phyloP scores from a whole-genome alignment of 1,140 invertebrate genomes.

The Babylonia areolata region DNA sequence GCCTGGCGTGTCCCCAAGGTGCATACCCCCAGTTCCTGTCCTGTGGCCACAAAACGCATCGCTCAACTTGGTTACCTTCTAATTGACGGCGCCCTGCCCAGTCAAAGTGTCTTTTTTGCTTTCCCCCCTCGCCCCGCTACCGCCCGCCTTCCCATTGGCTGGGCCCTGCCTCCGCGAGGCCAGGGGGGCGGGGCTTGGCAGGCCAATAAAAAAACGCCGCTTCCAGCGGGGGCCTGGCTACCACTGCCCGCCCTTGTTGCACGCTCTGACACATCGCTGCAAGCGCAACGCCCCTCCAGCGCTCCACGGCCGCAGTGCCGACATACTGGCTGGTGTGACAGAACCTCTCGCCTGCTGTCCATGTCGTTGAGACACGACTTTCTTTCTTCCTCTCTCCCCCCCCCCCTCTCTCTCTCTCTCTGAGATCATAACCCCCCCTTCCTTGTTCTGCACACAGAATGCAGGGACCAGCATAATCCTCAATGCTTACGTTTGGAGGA shows the following conservation, averaged over 20 bases:
- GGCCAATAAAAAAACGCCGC: not conserved
- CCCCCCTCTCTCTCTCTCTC: not conserved
- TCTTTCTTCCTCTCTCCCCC: not conserved
- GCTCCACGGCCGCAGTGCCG: not conserved
- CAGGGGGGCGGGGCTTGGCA: slow-evolving; percentile 28
- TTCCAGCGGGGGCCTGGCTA: slow-evolving; percentile 3
- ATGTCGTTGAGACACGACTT: no score
- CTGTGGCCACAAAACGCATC: slow-evolving; percentile 47
- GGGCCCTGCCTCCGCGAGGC: not conserved
- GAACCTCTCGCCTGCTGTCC: no score
- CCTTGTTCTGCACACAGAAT: no score
- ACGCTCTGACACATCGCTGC: slow-evolving; percentile 23
- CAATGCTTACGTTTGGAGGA: no score
- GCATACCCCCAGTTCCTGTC: slow-evolving; percentile 37
- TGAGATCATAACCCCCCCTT: no score
- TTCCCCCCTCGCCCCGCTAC: slow-evolving; percentile 13
- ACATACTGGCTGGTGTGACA: no score
- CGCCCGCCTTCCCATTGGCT: slow-evolving; percentile 32
- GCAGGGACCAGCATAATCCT: no score
- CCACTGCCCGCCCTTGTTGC: slow-evolving; percentile 11
- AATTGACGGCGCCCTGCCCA: slow-evolving; percentile 56
- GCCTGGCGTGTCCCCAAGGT: slow-evolving; percentile 17
- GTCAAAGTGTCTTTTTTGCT: slow-evolving; percentile 56
- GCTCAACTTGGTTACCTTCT: slow-evolving; percentile 53
- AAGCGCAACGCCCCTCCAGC: slow-evolving; percentile 17